phyloP scores from a whole-genome alignment of 2,888 invertebrate genomes.

The Melieria picta region DNA sequence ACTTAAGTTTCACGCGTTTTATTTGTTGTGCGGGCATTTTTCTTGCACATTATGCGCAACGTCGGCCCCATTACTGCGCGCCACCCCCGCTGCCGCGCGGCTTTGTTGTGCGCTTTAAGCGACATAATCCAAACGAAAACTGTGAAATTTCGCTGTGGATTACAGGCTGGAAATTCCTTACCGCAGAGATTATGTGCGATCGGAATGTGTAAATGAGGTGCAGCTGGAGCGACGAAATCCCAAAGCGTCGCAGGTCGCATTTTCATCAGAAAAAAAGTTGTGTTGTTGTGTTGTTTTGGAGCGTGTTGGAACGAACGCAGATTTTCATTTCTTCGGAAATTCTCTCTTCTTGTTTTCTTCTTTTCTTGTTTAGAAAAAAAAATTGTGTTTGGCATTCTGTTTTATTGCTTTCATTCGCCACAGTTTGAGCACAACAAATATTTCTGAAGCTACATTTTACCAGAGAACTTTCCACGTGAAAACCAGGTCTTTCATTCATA shows the following conservation, averaged over 20 bases:
- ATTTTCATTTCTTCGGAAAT: no score
- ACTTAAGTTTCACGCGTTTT: slow-evolving; percentile 30
- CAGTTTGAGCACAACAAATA: no score
- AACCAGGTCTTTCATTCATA: no score
- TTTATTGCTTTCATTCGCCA: no score
- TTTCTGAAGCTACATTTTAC: no score
- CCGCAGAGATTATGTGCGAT: slow-evolving; percentile 53
- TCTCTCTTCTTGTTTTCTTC: no score
- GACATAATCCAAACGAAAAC: slow-evolving; percentile 52
- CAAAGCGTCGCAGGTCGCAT: no score
- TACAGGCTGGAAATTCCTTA: slow-evolving; percentile 44
- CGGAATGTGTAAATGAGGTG: slow-evolving; percentile 47
- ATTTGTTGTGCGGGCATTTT: slow-evolving; percentile 15
- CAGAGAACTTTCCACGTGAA: no score
- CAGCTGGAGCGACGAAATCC: no score
- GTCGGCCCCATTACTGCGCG: slow-evolving; percentile 9
- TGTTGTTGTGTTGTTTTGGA: not conserved
- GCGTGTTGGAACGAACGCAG: no score
- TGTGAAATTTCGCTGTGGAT: slow-evolving; percentile 56
- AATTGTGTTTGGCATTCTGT: no score
- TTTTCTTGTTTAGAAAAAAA: no score
- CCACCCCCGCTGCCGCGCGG: not conserved
- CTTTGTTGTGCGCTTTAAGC: slow-evolving; percentile 46
- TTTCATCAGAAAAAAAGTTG: not conserved
- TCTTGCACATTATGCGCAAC: not conserved